Conservation (phyloP, 2,113 vertebrate genomes). For the Centropus bengalensis region DNA sequence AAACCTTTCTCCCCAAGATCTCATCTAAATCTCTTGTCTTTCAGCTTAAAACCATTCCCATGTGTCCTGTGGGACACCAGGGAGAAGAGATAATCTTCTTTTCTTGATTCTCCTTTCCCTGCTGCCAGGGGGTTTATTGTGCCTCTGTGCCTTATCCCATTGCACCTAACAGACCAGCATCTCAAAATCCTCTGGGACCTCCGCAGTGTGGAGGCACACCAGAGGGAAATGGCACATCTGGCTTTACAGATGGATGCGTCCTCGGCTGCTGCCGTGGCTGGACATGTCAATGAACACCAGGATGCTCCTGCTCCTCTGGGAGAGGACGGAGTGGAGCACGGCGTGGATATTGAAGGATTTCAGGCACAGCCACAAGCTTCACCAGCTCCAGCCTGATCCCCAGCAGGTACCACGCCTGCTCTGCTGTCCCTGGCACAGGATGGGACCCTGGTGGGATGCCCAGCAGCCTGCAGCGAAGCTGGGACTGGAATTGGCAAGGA, state of each 20-base stretch:
- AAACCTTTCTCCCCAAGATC: background rate
- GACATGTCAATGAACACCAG: background rate
- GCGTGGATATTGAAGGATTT: background rate
- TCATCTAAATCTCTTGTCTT: background rate
- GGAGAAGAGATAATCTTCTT: background rate
- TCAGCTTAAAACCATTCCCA: background rate
- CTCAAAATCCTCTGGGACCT: background rate
- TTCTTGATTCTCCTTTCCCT: background rate
- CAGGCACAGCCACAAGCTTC: rapidly evolving
- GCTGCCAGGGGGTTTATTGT: background rate
- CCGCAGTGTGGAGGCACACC: rapidly evolving
- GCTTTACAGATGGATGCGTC: background rate
- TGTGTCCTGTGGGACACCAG: rapidly evolving
- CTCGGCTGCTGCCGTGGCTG: background rate
- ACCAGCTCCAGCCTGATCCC: rapidly evolving
- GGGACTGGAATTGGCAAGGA: background rate
- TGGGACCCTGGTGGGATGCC: rapidly evolving
- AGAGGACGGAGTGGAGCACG: rapidly evolving
- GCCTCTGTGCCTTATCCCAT: background rate
- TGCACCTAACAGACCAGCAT: background rate
- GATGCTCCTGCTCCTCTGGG: background rate
- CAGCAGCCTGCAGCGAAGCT: background rate
- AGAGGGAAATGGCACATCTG: background rate
- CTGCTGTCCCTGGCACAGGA: background rate
- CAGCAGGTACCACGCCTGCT: background rate